Evolutionary conservation across 2,797 vertebrate species (phyloP).

Genomic region (Bradypus variegatus): DNA sequence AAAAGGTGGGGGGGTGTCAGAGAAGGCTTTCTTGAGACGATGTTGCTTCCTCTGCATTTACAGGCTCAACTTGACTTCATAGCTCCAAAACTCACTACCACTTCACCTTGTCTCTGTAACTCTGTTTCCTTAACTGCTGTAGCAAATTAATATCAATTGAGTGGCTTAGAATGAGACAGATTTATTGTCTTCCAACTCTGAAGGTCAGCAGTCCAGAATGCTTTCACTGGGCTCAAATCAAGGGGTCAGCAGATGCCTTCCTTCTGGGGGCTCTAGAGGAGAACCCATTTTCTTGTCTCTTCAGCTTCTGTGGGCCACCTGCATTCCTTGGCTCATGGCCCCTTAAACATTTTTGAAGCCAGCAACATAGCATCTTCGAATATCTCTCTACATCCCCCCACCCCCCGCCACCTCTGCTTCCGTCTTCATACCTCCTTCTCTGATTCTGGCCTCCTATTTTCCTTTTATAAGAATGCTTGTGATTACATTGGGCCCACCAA

Average conservation of each 20-base stretch:
- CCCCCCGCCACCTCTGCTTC: neutral
- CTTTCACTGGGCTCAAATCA: neutral
- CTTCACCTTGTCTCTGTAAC: neutral
- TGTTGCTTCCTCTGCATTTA: neutral
- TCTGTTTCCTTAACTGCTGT: neutral
- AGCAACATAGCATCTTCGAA: neutral
- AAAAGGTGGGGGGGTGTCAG: neutral
- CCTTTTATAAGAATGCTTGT: neutral
- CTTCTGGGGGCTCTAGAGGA: neutral
- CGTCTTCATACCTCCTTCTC: neutral
- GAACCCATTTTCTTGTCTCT: neutral
- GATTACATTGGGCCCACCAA: neutral
- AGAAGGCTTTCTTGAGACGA: neutral
- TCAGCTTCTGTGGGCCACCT: neutral
- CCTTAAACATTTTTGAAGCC: neutral
- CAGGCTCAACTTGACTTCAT: neutral
- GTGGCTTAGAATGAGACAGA: neutral
- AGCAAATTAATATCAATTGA: neutral
- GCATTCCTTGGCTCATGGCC: neutral
- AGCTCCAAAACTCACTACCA: neutral
- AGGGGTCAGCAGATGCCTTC: neutral
- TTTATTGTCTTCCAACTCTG: neutral
- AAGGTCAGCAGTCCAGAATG: neutral
- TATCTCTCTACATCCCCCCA: neutral
- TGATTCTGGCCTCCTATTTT: neutral